Base-by-base conservation (phyloP, 2,888 invertebrate genomes). In the Caenorhabditis sp. region DNA sequence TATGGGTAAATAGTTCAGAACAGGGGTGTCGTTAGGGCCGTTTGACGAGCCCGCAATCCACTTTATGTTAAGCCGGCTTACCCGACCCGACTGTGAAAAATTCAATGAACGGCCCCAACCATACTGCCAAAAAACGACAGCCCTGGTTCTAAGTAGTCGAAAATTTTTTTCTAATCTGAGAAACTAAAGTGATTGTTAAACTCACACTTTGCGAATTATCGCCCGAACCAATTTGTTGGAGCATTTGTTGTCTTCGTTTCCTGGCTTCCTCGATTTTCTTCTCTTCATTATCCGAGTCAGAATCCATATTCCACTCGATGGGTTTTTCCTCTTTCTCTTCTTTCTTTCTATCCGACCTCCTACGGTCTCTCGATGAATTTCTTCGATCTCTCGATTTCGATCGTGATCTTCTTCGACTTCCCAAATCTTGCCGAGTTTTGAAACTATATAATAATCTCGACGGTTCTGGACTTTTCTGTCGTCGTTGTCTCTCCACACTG, bases 181-280 rank as follows among this genome's bases (percentile, higher is more conserved):
- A n/a, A n/a, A n/a, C n/a, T n/a, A 51, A 37, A 43, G 4, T 10
- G 27, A 12, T 26, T 23, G 6, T 31, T 19, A n/a, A 58, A 59
- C 65, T 59, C 10, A 60, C 72, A 64, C 17, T 49, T 36, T 24
- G 19, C 19, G 19, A 4, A 8, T 63, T 63, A 19, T 69, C 70
- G 21, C 17, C 64, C 4, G 62, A 57, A 31, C 31, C 66, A 58
- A 78, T 77, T 21, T 75, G 66, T 31, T 79, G 59, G 53, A 78
- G 10, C 3, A 83, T 58, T 36, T 73, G 66, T 26, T 78, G 63
- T 23, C 84, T 60, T 55, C 80, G 58, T 60, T 76, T 70, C n/a
- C 84, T 61, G 12, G 77, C 66, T 49, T 79, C 81, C 62, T 81
- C 83, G 26, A 85, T 85, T 58, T 79, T 81, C 57, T 75, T 82